These are phyloP conservation scores for Gadus chalcogrammus DNA, from an alignment of 2,113 vertebrate genomes.

Conservation along the genomic window DNA sequence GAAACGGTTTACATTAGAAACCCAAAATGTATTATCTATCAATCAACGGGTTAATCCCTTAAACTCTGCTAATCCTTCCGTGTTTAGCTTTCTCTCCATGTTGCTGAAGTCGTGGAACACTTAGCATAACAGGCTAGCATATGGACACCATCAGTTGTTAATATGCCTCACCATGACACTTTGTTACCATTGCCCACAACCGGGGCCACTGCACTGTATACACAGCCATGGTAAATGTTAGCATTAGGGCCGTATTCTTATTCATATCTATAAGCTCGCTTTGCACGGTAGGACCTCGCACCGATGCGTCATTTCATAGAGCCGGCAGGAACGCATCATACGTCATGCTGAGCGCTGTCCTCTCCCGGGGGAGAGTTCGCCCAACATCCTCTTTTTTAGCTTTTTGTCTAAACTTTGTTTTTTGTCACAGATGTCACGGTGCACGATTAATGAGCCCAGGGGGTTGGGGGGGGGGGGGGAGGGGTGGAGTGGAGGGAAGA, in stretches of 20 bases:
- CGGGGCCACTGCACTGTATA: conserved; percentile 75
- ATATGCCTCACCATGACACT: conserved; percentile 72
- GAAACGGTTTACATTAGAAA: not conserved
- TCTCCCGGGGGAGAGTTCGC: conserved; percentile 51
- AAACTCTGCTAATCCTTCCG: no score
- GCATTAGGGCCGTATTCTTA: conserved; percentile 73
- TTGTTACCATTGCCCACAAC: conserved; percentile 75
- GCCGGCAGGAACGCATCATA: conserved; percentile 54
- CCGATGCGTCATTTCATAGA: conserved; percentile 64
- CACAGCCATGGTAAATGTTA: conserved; percentile 79
- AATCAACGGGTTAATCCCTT: not conserved
- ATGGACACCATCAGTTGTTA: conserved; percentile 77
- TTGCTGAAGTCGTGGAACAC: conserved; percentile 23
- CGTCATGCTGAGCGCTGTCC: conserved; percentile 57
- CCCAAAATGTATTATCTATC: not conserved
- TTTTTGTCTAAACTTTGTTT: conserved; percentile 37
- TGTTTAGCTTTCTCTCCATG: not conserved
- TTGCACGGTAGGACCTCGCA: conserved; percentile 57
- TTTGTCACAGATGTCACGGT: conserved; percentile 43
- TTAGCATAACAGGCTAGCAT: conserved; percentile 58
- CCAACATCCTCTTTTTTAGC: conserved; percentile 52
- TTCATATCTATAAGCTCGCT: conserved; percentile 69
- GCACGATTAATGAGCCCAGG: conserved; percentile 55
- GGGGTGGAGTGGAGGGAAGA: not conserved
- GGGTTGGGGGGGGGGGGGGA: not conserved